Evolutionary conservation across 2,113 vertebrate genomes (phyloP).

Genomic region (Oostethus manadensis): DNA sequence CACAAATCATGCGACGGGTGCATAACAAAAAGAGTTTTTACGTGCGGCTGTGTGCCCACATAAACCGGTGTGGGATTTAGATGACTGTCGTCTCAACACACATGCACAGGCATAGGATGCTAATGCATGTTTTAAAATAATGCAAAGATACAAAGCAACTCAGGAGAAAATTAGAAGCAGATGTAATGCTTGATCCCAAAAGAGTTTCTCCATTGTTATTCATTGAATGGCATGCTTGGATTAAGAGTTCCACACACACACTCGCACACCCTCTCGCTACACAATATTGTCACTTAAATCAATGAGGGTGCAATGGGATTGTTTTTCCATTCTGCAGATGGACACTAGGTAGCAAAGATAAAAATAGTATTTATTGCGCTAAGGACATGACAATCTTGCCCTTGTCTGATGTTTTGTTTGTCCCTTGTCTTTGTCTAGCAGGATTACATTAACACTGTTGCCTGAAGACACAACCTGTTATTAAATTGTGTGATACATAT

Average conservation of each 20-base stretch:
- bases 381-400: background rate
- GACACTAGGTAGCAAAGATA: background rate
- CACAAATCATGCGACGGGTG: conserved; percentile 30
- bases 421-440: background rate
- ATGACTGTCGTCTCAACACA: background rate
- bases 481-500: too few species aligned
- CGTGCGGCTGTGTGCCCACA: too few species aligned
- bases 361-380: background rate
- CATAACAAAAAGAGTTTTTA: conserved; percentile 9
- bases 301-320: conserved; percentile 40
- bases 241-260: conserved; percentile 38
- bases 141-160: conserved; percentile 5
- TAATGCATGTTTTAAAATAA: too few species aligned
- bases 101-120: background rate
- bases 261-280: conserved; percentile 17
- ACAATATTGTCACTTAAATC: conserved; percentile 60
- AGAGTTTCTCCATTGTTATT: conserved; percentile 56
- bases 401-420: background rate
- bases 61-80: background rate
- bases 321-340: background rate
- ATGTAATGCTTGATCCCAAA: conserved; percentile 36
- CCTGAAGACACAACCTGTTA: too few species aligned
- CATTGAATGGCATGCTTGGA: conserved; percentile 53
- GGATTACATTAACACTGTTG: too few species aligned
- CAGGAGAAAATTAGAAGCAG: conserved; percentile 27